Evolutionary conservation across 2,888 invertebrate species (phyloP).

Genomic region (Synanthedon myopaeformis): DNA sequence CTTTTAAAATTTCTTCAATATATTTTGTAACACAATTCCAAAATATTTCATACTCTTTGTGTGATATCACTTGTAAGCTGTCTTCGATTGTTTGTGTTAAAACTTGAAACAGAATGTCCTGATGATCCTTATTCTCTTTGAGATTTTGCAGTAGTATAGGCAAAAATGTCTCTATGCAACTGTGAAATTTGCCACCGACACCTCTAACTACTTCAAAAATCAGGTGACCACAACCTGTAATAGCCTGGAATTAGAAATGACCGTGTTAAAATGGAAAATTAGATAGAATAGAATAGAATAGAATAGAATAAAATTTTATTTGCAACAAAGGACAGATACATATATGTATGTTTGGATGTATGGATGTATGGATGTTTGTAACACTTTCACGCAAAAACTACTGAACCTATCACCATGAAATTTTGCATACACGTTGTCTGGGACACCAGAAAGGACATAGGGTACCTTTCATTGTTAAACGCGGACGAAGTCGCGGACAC

Average conservation of each 20-base stretch:
- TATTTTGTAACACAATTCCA: conserved; percentile 69
- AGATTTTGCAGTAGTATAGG: conserved; percentile 75
- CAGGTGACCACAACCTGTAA: conserved; percentile 85
- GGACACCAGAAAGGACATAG: no score
- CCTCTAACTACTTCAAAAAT: conserved; percentile 91
- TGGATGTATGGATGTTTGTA: no score
- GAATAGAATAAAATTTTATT: no score
- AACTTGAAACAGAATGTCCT: conserved; percentile 73
- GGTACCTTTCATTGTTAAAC: no score
- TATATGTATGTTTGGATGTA: no score
- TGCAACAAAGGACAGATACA: no score
- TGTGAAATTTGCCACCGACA: conserved; percentile 86
- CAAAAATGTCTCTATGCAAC: conserved; percentile 79
- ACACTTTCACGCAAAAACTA: no score
- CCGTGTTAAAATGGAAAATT: no score
- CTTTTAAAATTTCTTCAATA: conserved; percentile 42
- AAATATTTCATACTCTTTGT: conserved; percentile 74
- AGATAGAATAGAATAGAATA: no score
- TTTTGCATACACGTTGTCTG: no score
- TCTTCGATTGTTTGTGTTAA: conserved; percentile 74
- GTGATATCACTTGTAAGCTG: conserved; percentile 72
- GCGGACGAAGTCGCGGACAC: no score
- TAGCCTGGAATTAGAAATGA: conserved; percentile 66
- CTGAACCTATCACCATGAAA: no score
- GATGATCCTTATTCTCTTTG: conserved; percentile 56